Evolutionary conservation across 2,113 vertebrate species (phyloP).

Genomic region (Pteruthius melanotis): DNA sequence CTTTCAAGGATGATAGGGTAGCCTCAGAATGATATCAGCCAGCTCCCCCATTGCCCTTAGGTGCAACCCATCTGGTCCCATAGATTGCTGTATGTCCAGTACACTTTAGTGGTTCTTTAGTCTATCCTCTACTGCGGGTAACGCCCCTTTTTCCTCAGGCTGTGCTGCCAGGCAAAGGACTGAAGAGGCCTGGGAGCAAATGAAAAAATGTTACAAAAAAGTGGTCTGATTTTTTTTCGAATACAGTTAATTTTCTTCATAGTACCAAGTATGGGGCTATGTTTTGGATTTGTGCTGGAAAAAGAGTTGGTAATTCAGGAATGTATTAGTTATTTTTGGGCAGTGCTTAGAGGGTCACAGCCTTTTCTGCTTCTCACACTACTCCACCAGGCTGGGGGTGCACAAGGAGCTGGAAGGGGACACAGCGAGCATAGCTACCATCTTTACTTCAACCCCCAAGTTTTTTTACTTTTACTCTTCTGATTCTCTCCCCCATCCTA

Average conservation of each 20-base stretch:
- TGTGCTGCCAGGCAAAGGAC: background rate
- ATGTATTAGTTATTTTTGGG: background rate
- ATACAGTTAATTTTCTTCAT: background rate
- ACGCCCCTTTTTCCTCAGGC: background rate
- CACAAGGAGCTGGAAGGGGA: background rate
- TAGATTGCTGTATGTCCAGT: background rate
- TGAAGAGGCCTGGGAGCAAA: background rate
- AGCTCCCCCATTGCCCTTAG: background rate
- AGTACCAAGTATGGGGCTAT: background rate
- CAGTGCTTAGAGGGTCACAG: background rate
- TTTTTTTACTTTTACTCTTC: background rate
- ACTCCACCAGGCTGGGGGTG: background rate
- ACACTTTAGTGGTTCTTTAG: background rate
- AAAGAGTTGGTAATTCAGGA: background rate
- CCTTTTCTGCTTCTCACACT: background rate
- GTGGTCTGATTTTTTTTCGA: background rate
- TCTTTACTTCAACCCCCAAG: background rate
- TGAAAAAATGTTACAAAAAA: background rate
- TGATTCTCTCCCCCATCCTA: background rate
- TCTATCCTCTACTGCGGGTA: background rate
- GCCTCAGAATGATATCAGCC: background rate
- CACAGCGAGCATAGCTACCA: background rate
- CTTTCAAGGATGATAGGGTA: background rate
- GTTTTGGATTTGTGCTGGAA: background rate
- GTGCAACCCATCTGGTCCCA: background rate